phyloP scores from a whole-genome alignment of 2,888 invertebrate genomes.

The Orchestes rusci region DNA sequence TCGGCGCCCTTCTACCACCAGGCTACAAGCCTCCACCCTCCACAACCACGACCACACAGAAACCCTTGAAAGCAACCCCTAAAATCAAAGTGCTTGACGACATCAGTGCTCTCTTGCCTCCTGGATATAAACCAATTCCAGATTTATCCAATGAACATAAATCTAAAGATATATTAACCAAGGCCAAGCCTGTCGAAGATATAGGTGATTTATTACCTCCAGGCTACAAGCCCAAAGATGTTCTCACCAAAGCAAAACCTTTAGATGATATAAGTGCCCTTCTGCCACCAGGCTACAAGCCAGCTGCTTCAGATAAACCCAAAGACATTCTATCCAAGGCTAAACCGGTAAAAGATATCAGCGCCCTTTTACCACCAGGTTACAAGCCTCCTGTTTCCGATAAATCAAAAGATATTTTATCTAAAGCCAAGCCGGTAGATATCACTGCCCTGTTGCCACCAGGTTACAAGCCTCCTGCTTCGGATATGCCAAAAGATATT shows the following conservation, averaged over 20 bases:
- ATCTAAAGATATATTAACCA: constrained; percentile 36
- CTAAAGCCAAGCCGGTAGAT: constrained; percentile 14
- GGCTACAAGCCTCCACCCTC: constrained; percentile 31
- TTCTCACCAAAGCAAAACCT: constrained; percentile 47
- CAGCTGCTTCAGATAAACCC: neutral
- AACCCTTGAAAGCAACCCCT: neutral
- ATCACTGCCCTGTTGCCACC: constrained; percentile 45
- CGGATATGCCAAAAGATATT: constrained; percentile 25
- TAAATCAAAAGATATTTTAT: neutral
- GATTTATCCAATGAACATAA: constrained; percentile 1
- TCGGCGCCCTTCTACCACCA: constrained; percentile 57
- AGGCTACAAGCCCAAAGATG: constrained; percentile 37
- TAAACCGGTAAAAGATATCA: constrained; percentile 16
- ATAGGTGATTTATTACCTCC: constrained; percentile 45
- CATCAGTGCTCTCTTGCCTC: constrained; percentile 42
- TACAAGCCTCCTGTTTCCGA: constrained; percentile 4
- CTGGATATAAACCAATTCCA: constrained; percentile 42
- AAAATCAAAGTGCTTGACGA: constrained; percentile 37
- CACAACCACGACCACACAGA: neutral
- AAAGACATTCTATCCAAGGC: constrained; percentile 10
- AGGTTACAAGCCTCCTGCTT: constrained; percentile 37
- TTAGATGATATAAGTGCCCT: constrained; percentile 46
- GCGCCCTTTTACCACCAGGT: constrained; percentile 15
- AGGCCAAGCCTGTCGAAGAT: constrained; percentile 42
- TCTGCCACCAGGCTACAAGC: constrained; percentile 44